Evolutionary conservation across 2,888 invertebrate genomes (phyloP), one percentile per base, ranked within the genome.

Genomic region (Pristionchus arcanus): DNA sequence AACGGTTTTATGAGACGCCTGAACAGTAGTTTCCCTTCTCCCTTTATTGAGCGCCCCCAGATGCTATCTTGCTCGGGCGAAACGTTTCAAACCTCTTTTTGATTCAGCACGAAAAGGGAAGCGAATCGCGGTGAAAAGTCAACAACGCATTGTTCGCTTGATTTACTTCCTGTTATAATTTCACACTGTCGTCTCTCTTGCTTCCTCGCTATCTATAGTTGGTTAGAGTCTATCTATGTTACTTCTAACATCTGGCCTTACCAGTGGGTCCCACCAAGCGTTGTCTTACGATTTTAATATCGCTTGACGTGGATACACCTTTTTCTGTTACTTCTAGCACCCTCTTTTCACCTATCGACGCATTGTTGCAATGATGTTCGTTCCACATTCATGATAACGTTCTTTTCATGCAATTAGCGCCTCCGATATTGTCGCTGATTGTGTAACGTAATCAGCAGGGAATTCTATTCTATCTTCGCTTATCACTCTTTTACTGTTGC

Each of bases 81-180:
- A 59, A 49, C 42, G 42, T 49, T 59, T 59, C 25, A 25, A 59
- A 59, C 59, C 21, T 21, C 19, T 21, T 4, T 5, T 4, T 25
- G 21, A 59, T 19, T 59, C 5, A 19, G 59, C 19, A 59, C 59
- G 59, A 3, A 59, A 25, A 59, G 19, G 59, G 59, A 59, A 59
- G 21, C 59, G 59, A 59, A 21, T 59, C 59, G 21, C 21, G 25
- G 21, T 25, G 59, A 25, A 59, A 59, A 11, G 21, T 59, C 59
- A 59, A 59, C 59, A 59, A 1, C 25, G 21, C 59, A 21, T 49
- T 49, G 42, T 25, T 21, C 59, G 53, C 59, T 59, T 19, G 59
- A 25, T 21, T 59, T 59, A 59, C 68, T 68, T 68, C 68, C 68
- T 68, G 68, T 68, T 68, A 68, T 68, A 68, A 28, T n/a, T 66